phyloP scores from a whole-genome alignment of 2,113 vertebrate genomes.

The Engraulis encrasicolus region DNA sequence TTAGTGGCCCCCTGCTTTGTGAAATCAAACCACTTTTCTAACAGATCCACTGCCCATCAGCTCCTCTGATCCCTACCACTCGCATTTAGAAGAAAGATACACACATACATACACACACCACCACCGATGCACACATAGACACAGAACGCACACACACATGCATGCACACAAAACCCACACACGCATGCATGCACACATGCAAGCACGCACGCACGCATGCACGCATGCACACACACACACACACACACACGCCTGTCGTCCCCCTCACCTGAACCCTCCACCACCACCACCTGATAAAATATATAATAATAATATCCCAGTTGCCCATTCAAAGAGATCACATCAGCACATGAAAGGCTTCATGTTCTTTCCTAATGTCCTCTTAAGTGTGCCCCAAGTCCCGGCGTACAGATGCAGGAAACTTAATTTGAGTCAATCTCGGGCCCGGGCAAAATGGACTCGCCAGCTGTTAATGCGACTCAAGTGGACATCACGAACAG shows the following conservation, averaged over 20 bases:
- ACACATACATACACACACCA: too few species aligned
- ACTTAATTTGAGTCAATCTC: conserved; percentile 81
- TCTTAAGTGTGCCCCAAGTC: conserved; percentile 73
- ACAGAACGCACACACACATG: too few species aligned
- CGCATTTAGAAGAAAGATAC: conserved; percentile 64
- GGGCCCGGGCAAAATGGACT: conserved; percentile 78
- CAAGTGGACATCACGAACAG: conserved; percentile 77
- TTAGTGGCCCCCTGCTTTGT: conserved; percentile 65
- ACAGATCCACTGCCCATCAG: conserved; percentile 55
- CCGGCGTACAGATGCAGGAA: conserved; percentile 76
- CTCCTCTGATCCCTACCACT: conserved; percentile 75
- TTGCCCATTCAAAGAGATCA: conserved; percentile 77
- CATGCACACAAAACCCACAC: too few species aligned
- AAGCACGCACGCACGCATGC: too few species aligned
- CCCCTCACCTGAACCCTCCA: too few species aligned
- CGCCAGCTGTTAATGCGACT: conserved; percentile 78
- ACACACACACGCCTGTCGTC: too few species aligned
- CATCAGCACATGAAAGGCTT: conserved; percentile 77
- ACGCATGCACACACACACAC: too few species aligned
- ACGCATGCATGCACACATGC: too few species aligned
- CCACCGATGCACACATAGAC: too few species aligned
- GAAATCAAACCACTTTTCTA: conserved; percentile 66
- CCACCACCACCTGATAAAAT: conserved; percentile 38
- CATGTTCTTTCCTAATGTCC: conserved; percentile 67
- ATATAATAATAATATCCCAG: conserved; percentile 61